These are phyloP conservation scores for Brevimyrus niger DNA, from an alignment of 2,113 vertebrate species.

Conservation along the genomic window DNA sequence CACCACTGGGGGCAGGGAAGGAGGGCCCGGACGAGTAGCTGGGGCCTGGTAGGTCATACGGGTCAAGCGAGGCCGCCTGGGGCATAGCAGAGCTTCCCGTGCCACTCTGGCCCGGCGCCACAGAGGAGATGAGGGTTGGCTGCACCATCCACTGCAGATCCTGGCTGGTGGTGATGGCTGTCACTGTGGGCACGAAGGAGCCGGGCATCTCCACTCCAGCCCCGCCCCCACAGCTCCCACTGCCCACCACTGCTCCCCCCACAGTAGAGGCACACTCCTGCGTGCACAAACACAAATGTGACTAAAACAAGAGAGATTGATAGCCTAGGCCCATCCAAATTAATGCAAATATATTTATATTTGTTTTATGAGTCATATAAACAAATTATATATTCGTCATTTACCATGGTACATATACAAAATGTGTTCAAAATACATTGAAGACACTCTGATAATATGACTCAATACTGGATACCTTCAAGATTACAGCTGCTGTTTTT, in stretches of 20 bases:
- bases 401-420: background rate
- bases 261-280: conserved; percentile 63
- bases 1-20: conserved; percentile 54
- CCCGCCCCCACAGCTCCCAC: conserved; percentile 49
- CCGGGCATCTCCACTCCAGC: conserved; percentile 84
- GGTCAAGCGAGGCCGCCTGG: conserved; percentile 66
- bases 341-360: background rate
- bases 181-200: conserved; percentile 93
- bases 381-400: background rate
- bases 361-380: background rate
- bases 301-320: background rate
- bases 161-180: conserved; percentile 93
- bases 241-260: conserved; percentile 55
- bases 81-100: conserved; percentile 59
- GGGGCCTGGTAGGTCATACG: conserved; percentile 82
- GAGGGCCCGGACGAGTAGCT: conserved; percentile 73
- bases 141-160: conserved; percentile 97
- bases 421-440: background rate
- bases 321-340: background rate
- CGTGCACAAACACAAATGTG: background rate
- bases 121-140: conserved; percentile 87
- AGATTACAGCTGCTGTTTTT: background rate
- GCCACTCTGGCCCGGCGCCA: conserved; percentile 77
- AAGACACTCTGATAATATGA: background rate
- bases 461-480: background rate